Evolutionary conservation across 2,797 vertebrate species (phyloP), one percentile per base, ranked within the genome.

Genomic region (Takifugu rubripes): DNA sequence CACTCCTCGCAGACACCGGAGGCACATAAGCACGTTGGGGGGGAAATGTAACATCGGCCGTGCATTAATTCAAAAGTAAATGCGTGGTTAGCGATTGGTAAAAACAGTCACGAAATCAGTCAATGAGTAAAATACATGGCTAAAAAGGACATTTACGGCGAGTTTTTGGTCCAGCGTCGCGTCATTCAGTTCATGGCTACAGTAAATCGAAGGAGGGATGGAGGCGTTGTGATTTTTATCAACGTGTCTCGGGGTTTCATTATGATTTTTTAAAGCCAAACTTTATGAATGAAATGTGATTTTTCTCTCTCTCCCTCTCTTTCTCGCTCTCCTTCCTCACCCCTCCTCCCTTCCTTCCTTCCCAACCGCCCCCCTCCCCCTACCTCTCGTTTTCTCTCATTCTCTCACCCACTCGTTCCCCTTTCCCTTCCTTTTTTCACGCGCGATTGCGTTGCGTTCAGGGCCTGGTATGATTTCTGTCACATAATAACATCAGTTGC

Each of bases 221-320:
- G 74, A 79, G 72, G 82, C 84, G 80, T 78, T 82, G 84, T 69
- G 81, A 73, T 91, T 91, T 90, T 90, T 91, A 89, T 91, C 90
- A 90, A 90, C 90, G 89, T 87, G 87, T 87, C 89, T 89, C 86
- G 73, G 78, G 84, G 78, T 92, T 92, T 92, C 92, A 93, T 93
- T 92, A 92, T 91, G 91, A 92, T 92, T 92, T 81, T 92, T 92
- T 92, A 92, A 92, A 92, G 89, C 88, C 88, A 87, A 92, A 93
- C 91, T 92, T 92, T 93, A 92, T 93, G 91, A 93, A 92, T 93
- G 91, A 91, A 93, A 92, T 92, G 90, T 86, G 91, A 91, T 91
- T 91, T 91, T 90, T 88, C 72, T 84, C 27, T 64, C 74, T 75
- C 79, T 55, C 85, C 83, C 72, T 72, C 56, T 74, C 78, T 55